These are phyloP conservation scores for Cosmia trapezina DNA, from an alignment of 2,888 invertebrate genomes.

Conservation along the genomic window DNA sequence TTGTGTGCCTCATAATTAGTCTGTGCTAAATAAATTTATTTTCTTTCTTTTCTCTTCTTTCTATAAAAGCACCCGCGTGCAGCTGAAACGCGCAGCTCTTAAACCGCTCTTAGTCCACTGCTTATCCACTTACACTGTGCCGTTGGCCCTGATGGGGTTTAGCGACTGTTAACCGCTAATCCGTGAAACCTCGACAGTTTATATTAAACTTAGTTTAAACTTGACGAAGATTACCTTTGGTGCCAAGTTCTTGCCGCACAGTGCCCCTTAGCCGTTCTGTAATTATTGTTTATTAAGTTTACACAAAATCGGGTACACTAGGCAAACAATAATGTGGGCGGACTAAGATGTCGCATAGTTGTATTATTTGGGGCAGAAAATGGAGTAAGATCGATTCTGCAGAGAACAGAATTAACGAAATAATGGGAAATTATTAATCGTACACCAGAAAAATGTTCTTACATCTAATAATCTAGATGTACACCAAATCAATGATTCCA, in stretches of 20 bases:
- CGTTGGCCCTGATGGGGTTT: slow-evolving; percentile 62
- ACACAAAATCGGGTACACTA: slow-evolving; percentile 15
- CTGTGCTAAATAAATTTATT: no score
- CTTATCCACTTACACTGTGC: slow-evolving; percentile 31
- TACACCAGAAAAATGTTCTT: no score
- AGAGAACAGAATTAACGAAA: not conserved
- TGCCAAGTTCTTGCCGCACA: slow-evolving; percentile 51
- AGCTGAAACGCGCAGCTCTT: no score
- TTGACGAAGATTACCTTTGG: slow-evolving; percentile 73
- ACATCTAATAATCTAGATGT: no score
- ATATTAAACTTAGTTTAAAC: slow-evolving; percentile 74
- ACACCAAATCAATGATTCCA: no score
- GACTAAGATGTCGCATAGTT: not conserved
- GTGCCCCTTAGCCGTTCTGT: slow-evolving; percentile 49
- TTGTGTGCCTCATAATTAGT: no score
- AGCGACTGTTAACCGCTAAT: slow-evolving; percentile 76
- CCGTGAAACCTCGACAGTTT: slow-evolving; percentile 76
- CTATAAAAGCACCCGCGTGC: not conserved
- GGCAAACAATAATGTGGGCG: not conserved
- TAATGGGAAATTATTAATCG: no score
- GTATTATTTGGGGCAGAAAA: not conserved
- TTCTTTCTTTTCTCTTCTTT: no score
- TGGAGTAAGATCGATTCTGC: not conserved
- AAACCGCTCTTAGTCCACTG: slow-evolving; percentile 18
- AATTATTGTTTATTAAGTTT: slow-evolving; percentile 62